These are phyloP conservation scores for Melikaiella ostensackeni DNA, from an alignment of 2,888 invertebrate species.

Conservation along the genomic window DNA sequence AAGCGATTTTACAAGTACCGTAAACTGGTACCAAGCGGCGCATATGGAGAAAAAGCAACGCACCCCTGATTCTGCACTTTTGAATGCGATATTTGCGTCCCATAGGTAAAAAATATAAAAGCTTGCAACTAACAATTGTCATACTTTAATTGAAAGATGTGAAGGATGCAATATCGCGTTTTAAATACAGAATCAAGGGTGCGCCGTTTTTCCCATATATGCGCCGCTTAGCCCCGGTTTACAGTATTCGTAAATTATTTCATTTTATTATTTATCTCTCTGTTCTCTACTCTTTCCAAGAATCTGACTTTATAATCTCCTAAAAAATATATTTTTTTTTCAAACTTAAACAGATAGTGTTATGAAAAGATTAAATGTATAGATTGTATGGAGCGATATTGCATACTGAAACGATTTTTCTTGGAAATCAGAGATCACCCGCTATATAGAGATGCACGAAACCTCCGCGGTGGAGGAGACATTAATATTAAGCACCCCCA, in stretches of 20 bases:
- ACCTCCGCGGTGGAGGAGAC: constrained; percentile 63
- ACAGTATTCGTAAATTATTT: background rate
- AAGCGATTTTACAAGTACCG: no score
- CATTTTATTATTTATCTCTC: background rate
- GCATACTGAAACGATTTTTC: constrained; percentile 35
- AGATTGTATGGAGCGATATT: constrained; percentile 23
- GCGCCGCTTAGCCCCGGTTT: no score
- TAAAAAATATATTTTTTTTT: constrained; percentile 15
- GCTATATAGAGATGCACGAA: constrained; percentile 60
- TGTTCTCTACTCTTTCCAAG: background rate
- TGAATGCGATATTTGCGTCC: no score
- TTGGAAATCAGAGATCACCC: constrained; percentile 54
- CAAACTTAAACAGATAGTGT: constrained; percentile 12
- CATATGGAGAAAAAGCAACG: no score
- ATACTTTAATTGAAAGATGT: no score
- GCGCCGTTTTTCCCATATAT: no score
- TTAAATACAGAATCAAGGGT: no score
- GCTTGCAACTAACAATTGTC: no score
- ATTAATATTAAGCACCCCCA: constrained; percentile 69
- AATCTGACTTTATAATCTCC: background rate
- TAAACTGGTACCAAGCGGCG: no score
- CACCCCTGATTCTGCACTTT: no score
- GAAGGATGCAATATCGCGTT: no score
- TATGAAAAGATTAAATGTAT: constrained; percentile 34
- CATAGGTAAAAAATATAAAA: no score